Evolutionary conservation across 1,140 invertebrate genomes (phyloP).

Genomic region (Whitmania pigra): DNA sequence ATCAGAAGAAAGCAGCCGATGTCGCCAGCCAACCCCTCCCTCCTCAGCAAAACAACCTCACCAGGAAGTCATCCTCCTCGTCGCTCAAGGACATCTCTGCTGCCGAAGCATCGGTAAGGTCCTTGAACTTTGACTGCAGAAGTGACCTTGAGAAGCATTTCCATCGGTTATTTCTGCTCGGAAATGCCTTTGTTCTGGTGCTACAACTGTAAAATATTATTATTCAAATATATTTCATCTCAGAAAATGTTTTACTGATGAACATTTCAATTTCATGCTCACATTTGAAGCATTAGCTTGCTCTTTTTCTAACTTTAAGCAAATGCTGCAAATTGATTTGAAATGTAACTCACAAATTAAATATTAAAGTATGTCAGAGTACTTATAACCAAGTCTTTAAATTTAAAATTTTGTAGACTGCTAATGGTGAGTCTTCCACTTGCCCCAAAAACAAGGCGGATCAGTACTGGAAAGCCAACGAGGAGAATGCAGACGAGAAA

Average conservation of each 20-base stretch:
- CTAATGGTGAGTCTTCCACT: too few relatives aligned
- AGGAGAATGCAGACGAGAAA: conserved; percentile 49
- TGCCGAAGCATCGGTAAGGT: not conserved
- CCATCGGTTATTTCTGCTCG: too few relatives aligned
- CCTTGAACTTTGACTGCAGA: not conserved
- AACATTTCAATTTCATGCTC: too few relatives aligned
- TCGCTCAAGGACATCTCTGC: conserved; percentile 22
- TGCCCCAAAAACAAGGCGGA: too few relatives aligned
- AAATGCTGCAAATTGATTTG: not conserved
- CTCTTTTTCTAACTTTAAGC: not conserved
- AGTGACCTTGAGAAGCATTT: not conserved
- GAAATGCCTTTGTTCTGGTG: too few relatives aligned
- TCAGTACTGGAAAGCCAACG: not conserved
- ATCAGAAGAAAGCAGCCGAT: conserved; percentile 7
- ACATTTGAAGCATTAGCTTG: not conserved
- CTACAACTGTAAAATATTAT: too few relatives aligned
- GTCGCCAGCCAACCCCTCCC: not conserved
- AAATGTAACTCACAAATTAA: not conserved
- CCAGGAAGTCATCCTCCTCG: conserved; percentile 28
- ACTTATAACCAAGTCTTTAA: too few relatives aligned
- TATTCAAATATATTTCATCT: too few relatives aligned
- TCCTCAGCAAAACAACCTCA: conserved; percentile 9
- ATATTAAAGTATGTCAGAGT: not conserved
- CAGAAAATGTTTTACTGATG: too few relatives aligned
- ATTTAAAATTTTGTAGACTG: too few relatives aligned